Conservation (phyloP, 2,113 vertebrate species). For the Micromys minutus region DNA sequence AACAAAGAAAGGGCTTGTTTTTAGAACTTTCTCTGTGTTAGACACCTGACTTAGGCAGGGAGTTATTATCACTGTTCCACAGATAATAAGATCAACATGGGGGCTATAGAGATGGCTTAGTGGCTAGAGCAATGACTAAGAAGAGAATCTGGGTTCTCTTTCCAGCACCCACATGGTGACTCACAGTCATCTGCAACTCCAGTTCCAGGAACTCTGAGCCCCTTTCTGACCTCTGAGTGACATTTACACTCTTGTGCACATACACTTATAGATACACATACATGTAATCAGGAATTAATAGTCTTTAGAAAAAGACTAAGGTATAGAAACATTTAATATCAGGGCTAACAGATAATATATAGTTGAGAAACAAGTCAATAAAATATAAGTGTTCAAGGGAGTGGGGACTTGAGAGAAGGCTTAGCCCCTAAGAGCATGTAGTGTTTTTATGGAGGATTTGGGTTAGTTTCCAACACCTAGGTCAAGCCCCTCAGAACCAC, state of each 20-base stretch:
- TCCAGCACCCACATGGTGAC: neutral
- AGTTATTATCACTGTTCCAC: neutral
- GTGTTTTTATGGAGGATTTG: neutral
- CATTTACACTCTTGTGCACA: neutral
- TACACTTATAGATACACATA: neutral
- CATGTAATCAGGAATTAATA: neutral
- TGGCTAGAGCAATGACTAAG: neutral
- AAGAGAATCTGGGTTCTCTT: neutral
- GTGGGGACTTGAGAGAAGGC: neutral
- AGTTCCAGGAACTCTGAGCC: neutral
- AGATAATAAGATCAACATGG: neutral
- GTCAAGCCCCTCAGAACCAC: neutral
- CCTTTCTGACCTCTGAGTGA: neutral
- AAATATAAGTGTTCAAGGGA: neutral
- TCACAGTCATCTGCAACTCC: neutral
- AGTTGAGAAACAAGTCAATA: neutral
- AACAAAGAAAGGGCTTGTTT: neutral
- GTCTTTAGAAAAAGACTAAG: neutral
- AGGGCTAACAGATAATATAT: neutral
- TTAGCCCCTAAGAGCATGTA: neutral
- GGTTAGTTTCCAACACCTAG: neutral
- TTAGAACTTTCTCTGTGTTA: neutral
- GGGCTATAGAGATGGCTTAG: neutral
- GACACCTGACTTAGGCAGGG: neutral
- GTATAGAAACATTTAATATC: neutral